Evolutionary conservation across 2,797 vertebrate genomes (phyloP).

Genomic region (Acanthopagrus latus): DNA sequence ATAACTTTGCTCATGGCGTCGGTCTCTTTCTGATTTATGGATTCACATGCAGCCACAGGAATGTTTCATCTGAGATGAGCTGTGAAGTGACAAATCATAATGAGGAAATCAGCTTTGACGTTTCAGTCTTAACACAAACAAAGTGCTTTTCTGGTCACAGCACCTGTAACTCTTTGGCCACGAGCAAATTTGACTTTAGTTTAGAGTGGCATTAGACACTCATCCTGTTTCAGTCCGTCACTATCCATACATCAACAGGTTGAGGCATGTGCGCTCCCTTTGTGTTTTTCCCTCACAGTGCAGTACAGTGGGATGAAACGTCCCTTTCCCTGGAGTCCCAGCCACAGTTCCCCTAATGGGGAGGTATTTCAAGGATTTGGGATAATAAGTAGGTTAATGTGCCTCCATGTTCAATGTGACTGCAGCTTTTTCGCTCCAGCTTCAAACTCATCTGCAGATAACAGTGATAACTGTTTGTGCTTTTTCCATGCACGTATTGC

Average conservation of each 20-base stretch:
- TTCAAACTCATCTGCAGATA: background rate
- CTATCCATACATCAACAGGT: slow-evolving; percentile 54
- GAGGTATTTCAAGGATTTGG: slow-evolving; percentile 60
- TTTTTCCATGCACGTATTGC: too few species aligned
- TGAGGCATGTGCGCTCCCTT: slow-evolving; percentile 49
- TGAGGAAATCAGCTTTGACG: background rate
- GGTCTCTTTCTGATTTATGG: slow-evolving; percentile 1
- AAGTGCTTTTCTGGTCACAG: background rate
- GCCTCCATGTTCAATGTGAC: slow-evolving; percentile 13
- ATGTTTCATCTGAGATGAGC: slow-evolving; percentile 10
- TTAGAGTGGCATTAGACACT: slow-evolving; percentile 17
- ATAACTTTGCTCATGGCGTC: background rate
- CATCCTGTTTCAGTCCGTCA: slow-evolving; percentile 40
- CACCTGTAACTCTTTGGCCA: background rate
- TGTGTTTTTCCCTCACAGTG: slow-evolving; percentile 48
- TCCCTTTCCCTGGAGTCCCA: slow-evolving; percentile 33
- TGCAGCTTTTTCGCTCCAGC: slow-evolving; percentile 9
- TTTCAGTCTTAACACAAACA: background rate
- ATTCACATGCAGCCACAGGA: slow-evolving; percentile 19
- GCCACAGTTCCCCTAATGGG: slow-evolving; percentile 11
- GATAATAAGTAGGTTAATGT: slow-evolving; percentile 60
- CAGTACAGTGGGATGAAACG: slow-evolving; percentile 38
- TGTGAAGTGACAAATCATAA: background rate
- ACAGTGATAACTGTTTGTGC: background rate
- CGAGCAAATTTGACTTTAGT: slow-evolving; percentile 10